Evolutionary conservation across 2,888 invertebrate genomes (phyloP).

Genomic region (Sesia apiformis): DNA sequence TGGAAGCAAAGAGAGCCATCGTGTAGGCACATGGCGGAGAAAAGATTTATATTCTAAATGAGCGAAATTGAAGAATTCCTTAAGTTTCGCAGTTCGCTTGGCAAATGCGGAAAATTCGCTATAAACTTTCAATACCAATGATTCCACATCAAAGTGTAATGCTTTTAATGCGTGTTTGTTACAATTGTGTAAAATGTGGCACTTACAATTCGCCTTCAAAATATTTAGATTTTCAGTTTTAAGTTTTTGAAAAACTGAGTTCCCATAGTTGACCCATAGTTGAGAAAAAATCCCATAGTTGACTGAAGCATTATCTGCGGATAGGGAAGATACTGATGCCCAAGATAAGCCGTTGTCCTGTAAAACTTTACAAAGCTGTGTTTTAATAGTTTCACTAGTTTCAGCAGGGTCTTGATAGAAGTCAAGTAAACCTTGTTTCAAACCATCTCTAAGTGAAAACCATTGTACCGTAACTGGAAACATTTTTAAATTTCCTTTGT

Average conservation of each 20-base stretch:
- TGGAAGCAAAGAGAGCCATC: not conserved
- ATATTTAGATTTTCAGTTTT: not conserved
- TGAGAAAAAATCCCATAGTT: conserved; percentile 1
- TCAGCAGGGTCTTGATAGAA: conserved; percentile 6
- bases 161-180: not conserved
- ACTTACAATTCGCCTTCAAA: not conserved
- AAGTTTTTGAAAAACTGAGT: conserved; percentile 2
- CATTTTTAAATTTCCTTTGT: conserved; percentile 2
- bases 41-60: not conserved
- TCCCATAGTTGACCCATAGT: no score
- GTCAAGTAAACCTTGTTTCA: conserved; percentile 8
- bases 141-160: not conserved
- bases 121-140: not conserved
- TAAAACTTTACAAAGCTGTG: conserved; percentile 5
- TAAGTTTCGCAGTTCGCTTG: not conserved
- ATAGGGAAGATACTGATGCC: conserved; percentile 1
- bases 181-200: not conserved
- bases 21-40: not conserved
- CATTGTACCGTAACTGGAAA: conserved; percentile 3
- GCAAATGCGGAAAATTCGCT: not conserved
- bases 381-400: conserved; percentile 7
- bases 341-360: conserved; percentile 6
- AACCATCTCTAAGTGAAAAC: conserved; percentile 4
- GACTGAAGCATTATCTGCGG: conserved; percentile 2
- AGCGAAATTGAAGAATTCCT: not conserved